Conservation (phyloP, 2,888 invertebrate genomes). For the Drosophila buzzatii region DNA sequence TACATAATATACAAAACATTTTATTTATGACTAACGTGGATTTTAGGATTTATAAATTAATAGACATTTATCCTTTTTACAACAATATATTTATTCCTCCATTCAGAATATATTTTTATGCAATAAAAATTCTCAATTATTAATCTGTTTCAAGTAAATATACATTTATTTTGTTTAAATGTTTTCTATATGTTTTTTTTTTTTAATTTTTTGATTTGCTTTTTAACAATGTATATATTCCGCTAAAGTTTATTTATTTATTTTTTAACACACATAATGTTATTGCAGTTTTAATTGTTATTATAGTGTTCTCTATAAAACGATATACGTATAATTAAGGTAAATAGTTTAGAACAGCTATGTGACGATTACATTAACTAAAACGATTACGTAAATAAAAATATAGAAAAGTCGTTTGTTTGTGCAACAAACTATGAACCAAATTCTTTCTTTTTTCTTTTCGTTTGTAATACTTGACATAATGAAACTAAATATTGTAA, state of each 20-base stretch:
- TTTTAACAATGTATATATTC: slow-evolving; percentile 77
- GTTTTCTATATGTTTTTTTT: slow-evolving; percentile 17
- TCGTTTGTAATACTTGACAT: slow-evolving; percentile 58
- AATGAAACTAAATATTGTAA: slow-evolving; percentile 53
- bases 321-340: slow-evolving; percentile 52
- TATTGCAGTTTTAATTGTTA: slow-evolving; percentile 49
- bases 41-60: no score
- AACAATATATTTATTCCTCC: no score
- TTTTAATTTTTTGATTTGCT: slow-evolving; percentile 43
- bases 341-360: slow-evolving; percentile 68
- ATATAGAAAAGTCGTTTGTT: slow-evolving; percentile 59
- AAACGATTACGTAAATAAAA: slow-evolving; percentile 46
- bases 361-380: slow-evolving; percentile 51
- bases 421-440: slow-evolving; percentile 51
- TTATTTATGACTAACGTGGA: no score
- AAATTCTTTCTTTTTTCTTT: slow-evolving; percentile 3
- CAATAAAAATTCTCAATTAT: background rate
- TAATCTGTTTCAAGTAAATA: slow-evolving; percentile 65
- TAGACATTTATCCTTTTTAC: no score
- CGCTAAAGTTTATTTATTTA: slow-evolving; percentile 59
- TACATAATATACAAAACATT: no score
- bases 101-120: no score
- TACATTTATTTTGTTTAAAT: slow-evolving; percentile 76
- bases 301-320: slow-evolving; percentile 47
- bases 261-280: slow-evolving; percentile 48